Evolutionary conservation across 2,113 vertebrate species (phyloP), one percentile per base, ranked within the genome.

Genomic region (Nannospalax galili): DNA sequence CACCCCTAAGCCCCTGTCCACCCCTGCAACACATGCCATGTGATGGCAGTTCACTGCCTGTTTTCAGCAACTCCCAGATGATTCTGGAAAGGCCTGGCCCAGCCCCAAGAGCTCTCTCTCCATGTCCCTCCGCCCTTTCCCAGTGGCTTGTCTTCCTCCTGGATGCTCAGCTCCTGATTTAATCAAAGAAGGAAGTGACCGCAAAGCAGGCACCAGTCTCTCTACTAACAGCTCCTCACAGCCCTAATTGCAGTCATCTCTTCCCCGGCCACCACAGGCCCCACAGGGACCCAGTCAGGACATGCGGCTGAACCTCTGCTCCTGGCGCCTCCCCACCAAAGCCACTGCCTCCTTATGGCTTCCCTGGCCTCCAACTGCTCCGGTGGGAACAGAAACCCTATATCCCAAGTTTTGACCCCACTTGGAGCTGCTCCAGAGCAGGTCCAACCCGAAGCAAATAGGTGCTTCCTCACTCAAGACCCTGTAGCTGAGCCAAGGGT

Each of bases 141-240:
- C 19, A 79, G 67, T 67, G 26, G 37, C 82, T 28, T 5, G 9
- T 58, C 48, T 35, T 56, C 88, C 73, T 42, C 87, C 80, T 74
- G 5, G 11, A 24, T 80, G 56, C 86, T 89, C 56, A 82, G 94
- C 97, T 92, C 79, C 80, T 97, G 95, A 97, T 97, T 97, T 96
- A 97, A 97, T 97, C 95, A 97, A 30, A 4, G 20, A 35, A 96
- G 96, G 96, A 95, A 96, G 72, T 85, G 52, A 91, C 82, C 32
- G 1, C 94, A 58, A 48, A 93, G 80, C 20, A 75, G 97, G 96
- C 93, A 84, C 93, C 84, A 65, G 89, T 35, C 93, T 93, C 89
- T 86, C 90, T 1, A 4, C 97, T 64, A 94, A 94, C 90, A 93
- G 95, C 95, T 84, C 79, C n/a, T 4, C 7, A 22, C 52, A 15